Percentiles rank a stretch among this genome's conserved stretches.
Conservation (phyloP, 2,113 vertebrate species). For the Pantherophis guttatus region DNA sequence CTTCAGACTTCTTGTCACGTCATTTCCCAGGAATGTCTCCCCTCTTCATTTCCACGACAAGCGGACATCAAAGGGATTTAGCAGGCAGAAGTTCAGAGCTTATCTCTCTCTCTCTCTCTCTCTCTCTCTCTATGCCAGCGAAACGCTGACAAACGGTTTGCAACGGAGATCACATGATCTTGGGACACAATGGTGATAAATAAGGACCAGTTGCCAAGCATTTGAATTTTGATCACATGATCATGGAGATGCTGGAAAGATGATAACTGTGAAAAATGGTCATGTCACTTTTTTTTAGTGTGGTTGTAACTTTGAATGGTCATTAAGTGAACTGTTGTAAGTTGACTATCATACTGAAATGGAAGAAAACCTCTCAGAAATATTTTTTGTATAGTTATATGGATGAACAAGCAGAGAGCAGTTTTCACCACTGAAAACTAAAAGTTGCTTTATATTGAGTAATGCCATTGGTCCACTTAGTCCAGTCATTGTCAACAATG, state of each 20-base stretch:
- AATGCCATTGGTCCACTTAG: neutral
- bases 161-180: neutral
- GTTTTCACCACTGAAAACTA: neutral
- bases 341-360: neutral
- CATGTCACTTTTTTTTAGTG: neutral
- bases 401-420: neutral
- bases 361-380: neutral
- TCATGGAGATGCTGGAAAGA: neutral
- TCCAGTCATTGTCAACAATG: neutral
- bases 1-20: no score
- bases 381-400: neutral
- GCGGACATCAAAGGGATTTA: no score
- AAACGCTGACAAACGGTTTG: neutral
- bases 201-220: neutral
- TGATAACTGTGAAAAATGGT: neutral
- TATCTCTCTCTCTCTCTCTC: no score
- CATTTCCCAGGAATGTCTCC: no score
- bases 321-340: neutral
- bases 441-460: neutral
- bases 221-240: neutral
- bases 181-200: neutral
- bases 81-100: no score
- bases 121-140: no score
- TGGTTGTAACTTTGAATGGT: neutral
- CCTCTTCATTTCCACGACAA: no score